Percentiles rank a stretch among this genome's conserved stretches.
Evolutionary conservation across 2,888 invertebrate species (phyloP).

Genomic region (Erebia epiphron): DNA sequence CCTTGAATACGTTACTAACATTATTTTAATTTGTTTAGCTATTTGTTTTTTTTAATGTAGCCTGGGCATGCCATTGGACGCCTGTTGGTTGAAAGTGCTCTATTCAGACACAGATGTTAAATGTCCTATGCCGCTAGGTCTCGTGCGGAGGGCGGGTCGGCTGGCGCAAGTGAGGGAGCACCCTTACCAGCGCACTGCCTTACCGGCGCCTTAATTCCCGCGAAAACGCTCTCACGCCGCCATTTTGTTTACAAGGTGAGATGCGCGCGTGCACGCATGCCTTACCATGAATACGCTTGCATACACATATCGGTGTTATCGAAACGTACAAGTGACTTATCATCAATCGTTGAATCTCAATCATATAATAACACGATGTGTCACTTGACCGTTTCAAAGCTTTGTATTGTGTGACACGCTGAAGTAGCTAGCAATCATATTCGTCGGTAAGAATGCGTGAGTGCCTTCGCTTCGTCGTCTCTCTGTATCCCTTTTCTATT

Average conservation of each 20-base stretch:
- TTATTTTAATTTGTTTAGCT: constrained; percentile 17
- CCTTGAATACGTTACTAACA: constrained; percentile 16
- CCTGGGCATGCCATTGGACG: constrained; percentile 37
- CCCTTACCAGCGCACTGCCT: constrained; percentile 96
- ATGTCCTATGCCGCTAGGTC: constrained; percentile 86
- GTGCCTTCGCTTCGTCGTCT: constrained; percentile 76
- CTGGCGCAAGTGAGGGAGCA: constrained; percentile 96
- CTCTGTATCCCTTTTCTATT: constrained; percentile 72
- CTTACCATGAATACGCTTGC: constrained; percentile 64
- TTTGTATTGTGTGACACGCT: constrained; percentile 25
- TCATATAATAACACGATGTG: constrained; percentile 24
- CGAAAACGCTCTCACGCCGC: constrained; percentile 78
- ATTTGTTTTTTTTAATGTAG: constrained; percentile 12
- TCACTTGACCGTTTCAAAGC: constrained; percentile 46
- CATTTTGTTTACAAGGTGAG: constrained; percentile 83
- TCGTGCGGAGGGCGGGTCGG: constrained; percentile 93
- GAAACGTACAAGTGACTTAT: constrained; percentile 26
- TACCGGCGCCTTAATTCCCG: constrained; percentile 88
- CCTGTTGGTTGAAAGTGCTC: constrained; percentile 41
- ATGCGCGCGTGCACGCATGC: constrained; percentile 71
- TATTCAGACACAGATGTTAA: constrained; percentile 65
- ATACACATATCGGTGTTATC: constrained; percentile 23
- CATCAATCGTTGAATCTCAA: constrained; percentile 29
- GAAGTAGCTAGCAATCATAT: constrained; percentile 42
- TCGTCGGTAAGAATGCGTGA: constrained; percentile 65